phyloP scores from a whole-genome alignment of 1,140 invertebrate genomes.

The Eumaeus atala region DNA sequence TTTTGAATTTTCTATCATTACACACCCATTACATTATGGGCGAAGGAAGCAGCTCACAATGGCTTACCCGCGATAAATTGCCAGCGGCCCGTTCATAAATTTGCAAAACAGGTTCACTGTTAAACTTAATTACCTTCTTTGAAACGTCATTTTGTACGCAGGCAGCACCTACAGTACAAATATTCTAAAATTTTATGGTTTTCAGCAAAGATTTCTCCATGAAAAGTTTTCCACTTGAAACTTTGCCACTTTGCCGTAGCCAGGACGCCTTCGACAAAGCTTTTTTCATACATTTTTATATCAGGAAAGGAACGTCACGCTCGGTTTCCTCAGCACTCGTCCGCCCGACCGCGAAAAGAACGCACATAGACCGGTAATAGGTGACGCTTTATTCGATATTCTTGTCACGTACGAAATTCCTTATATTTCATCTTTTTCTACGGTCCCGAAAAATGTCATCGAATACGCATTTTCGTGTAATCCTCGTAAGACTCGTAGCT shows the following conservation, averaged over 20 bases:
- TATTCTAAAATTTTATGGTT: conserved; percentile 69
- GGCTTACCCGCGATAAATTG: background rate
- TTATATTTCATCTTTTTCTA: conserved; percentile 74
- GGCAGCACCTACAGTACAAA: conserved; percentile 50
- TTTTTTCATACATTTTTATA: conserved; percentile 73
- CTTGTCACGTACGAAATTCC: conserved; percentile 70
- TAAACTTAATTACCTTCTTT: conserved; percentile 22
- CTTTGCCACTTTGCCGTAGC: conserved; percentile 69
- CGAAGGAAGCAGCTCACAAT: too few species aligned
- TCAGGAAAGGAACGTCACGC: conserved; percentile 67
- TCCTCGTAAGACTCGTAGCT: conserved; percentile 70
- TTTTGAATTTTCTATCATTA: too few species aligned
- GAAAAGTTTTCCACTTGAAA: conserved; percentile 73
- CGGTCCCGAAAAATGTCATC: conserved; percentile 72
- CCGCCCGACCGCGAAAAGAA: conserved; percentile 65
- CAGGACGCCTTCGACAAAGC: conserved; percentile 69
- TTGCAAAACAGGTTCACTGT: conserved; percentile 10
- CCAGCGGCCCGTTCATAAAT: background rate
- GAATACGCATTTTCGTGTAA: conserved; percentile 73
- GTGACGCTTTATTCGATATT: conserved; percentile 59
- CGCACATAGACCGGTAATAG: conserved; percentile 66
- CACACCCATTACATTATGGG: too few species aligned
- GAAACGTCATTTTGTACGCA: conserved; percentile 36
- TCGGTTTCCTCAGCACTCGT: conserved; percentile 60
- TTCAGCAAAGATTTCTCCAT: conserved; percentile 68